Conservation (phyloP, 2,797 vertebrate genomes). For the Sandelia bainsii region DNA sequence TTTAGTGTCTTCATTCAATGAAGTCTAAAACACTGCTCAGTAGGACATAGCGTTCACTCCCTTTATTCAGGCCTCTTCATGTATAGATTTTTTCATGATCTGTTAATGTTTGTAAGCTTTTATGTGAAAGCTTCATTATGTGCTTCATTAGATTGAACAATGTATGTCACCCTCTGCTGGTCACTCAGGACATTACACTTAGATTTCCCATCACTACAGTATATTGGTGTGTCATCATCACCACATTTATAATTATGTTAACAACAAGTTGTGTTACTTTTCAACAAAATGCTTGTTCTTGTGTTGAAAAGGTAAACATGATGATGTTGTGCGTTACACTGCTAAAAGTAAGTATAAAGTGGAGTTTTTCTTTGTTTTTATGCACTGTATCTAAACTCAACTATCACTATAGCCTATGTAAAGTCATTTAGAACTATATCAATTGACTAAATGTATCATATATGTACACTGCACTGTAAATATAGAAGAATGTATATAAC, state of each 20-base stretch:
- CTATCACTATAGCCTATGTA: neutral
- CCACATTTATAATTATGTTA: neutral
- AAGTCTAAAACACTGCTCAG: too few relatives aligned
- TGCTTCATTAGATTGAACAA: too few relatives aligned
- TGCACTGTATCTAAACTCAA: too few relatives aligned
- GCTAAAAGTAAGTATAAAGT: neutral
- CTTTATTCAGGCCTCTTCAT: neutral
- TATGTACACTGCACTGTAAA: neutral
- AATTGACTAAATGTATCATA: constrained; percentile 1
- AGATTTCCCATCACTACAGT: too few relatives aligned
- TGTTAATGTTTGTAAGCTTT: too few relatives aligned
- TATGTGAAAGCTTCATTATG: neutral
- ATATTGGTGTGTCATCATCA: neutral
- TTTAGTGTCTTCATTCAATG: too few relatives aligned
- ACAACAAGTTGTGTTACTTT: neutral
- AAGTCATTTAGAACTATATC: constrained; percentile 13
- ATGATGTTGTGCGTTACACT: neutral
- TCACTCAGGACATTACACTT: constrained; percentile 4
- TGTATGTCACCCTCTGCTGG: constrained; percentile 13
- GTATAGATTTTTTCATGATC: neutral
- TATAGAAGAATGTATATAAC: constrained; percentile 3
- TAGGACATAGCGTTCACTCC: too few relatives aligned
- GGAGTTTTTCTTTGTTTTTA: too few relatives aligned
- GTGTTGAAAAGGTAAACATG: neutral
- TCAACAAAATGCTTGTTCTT: neutral